Evolutionary conservation across 2,113 vertebrate species (phyloP).

Genomic region (Charadrius vociferus): DNA sequence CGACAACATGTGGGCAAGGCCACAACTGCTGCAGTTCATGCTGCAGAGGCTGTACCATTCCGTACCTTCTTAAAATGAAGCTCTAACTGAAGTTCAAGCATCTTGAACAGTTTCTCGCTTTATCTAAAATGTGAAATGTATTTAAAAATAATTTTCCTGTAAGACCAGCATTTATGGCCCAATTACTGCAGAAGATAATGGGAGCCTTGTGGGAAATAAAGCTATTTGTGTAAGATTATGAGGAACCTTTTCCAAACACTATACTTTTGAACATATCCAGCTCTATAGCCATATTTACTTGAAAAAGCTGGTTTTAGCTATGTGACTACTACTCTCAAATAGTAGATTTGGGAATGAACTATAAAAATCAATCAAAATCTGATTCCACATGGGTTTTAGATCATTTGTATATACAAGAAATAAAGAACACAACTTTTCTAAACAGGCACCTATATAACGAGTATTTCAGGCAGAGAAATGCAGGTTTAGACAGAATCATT

Average conservation of each 20-base stretch:
- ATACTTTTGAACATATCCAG: background rate
- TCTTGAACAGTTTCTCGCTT: conserved; percentile 30
- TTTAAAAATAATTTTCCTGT: conserved; percentile 33
- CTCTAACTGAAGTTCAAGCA: conserved; percentile 22
- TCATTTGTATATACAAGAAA: background rate
- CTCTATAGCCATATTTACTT: background rate
- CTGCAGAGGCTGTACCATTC: conserved; percentile 7
- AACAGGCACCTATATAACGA: background rate
- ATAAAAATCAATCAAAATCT: background rate
- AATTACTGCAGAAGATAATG: conserved; percentile 10
- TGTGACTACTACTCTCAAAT: background rate
- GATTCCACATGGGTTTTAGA: background rate
- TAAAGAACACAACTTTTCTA: background rate
- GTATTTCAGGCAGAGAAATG: background rate
- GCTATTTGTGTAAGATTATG: background rate
- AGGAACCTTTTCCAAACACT: background rate
- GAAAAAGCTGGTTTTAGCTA: background rate
- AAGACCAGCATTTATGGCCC: conserved; percentile 2
- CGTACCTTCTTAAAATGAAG: conserved; percentile 54
- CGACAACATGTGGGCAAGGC: conserved; percentile 2
- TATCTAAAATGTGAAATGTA: conserved; percentile 46
- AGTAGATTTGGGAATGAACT: background rate
- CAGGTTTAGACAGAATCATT: background rate
- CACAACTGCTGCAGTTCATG: conserved; percentile 13
- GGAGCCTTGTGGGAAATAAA: conserved; percentile 27